These are phyloP conservation scores for Nannoperca obscura DNA, from an alignment of 2,797 vertebrate genomes.

Conservation along the genomic window DNA sequence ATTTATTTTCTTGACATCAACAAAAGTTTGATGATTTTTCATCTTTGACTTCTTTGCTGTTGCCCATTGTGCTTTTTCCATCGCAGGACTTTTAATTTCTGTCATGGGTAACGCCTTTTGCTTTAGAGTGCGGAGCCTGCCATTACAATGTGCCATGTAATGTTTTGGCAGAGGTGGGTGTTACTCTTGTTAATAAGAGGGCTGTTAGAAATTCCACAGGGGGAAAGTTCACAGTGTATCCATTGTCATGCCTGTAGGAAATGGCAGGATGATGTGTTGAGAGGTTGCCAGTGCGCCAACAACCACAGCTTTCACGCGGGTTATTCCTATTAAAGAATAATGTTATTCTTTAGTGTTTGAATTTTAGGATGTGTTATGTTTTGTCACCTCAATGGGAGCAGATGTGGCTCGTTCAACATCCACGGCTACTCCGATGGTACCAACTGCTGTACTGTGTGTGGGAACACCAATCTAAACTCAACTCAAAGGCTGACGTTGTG, in stretches of 20 bases:
- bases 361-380: conserved; percentile 35
- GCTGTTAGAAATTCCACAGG: conserved; percentile 74
- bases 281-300: conserved; percentile 49
- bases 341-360: conserved; percentile 50
- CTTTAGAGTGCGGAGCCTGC: conserved; percentile 28
- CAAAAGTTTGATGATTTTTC: background rate
- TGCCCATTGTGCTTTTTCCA: conserved; percentile 14
- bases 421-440: background rate
- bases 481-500: background rate
- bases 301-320: conserved; percentile 35
- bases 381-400: conserved; percentile 32
- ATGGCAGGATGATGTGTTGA: conserved; percentile 60
- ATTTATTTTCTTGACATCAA: conserved; percentile 19
- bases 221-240: conserved; percentile 73
- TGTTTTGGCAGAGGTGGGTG: conserved; percentile 69
- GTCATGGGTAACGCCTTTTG: conserved; percentile 29
- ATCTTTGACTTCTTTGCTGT: background rate
- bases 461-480: background rate
- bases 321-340: conserved; percentile 44
- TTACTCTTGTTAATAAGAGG: conserved; percentile 70
- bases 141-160: conserved; percentile 63
- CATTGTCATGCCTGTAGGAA: conserved; percentile 71
- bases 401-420: conserved; percentile 21
- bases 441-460: background rate
- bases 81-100: conserved; percentile 12